These are phyloP conservation scores for Ciconia stormi DNA, from an alignment of 2,113 vertebrate genomes.

Conservation along the genomic window DNA sequence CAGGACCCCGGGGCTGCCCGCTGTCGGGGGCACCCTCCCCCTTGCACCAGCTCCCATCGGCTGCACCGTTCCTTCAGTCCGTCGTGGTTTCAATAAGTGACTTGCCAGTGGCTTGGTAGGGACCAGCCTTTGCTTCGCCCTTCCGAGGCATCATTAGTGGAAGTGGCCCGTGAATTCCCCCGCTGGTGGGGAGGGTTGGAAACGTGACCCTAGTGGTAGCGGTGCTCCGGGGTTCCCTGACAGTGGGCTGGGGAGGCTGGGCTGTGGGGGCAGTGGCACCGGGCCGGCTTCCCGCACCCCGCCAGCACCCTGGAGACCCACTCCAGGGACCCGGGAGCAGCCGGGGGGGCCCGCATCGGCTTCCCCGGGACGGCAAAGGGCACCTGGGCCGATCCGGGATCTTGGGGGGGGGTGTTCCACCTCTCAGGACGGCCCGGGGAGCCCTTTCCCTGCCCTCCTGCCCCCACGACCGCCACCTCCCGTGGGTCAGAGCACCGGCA, in stretches of 20 bases:
- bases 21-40: neutral
- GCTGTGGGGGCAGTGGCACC: too few species aligned
- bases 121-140: neutral
- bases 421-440: neutral
- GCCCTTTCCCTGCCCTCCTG: neutral
- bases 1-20: rapidly evolving
- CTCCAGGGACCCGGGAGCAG: neutral
- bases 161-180: too few species aligned
- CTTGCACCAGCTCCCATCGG: too few species aligned
- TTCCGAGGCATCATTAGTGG: neutral
- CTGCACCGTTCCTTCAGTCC: neutral
- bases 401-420: neutral
- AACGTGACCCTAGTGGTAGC: neutral
- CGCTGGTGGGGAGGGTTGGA: neutral
- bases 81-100: neutral
- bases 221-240: neutral
- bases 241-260: neutral
- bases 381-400: neutral
- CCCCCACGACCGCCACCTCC: neutral
- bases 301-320: neutral
- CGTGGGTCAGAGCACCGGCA: neutral
- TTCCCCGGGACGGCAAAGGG: neutral
- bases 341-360: neutral
- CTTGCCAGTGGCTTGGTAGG: neutral
- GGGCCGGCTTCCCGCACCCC: rapidly evolving